Base-by-base conservation (phyloP, 2,888 invertebrate species). In the Lottia gigantea region DNA sequence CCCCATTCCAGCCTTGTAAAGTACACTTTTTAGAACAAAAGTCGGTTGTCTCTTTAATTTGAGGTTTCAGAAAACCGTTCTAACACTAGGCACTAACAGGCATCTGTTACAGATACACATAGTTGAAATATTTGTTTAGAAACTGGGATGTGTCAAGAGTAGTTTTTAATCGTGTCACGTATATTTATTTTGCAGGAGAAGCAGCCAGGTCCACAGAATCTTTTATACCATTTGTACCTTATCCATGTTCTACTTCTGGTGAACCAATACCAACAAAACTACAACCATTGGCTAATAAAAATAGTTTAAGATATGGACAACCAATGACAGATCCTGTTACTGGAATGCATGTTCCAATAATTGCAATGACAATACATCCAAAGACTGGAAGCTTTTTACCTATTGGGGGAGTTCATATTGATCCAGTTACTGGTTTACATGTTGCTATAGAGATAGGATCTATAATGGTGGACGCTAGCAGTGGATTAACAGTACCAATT, bases 381-480 rank as follows among this genome's bases (percentile, higher is more conserved):
- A 72, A 80, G 74, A 83, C 83, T 23, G 85, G 86, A 12, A 78
- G 83, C 7, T 76, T 86, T 11, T 76, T 86, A 46, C 87, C 87
- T 7, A 75, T 87, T 1, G 86, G 84, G 31, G 85, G 87, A 14
- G 82, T 86, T 16, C 86, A 87, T 73, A 76, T 79, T 7, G 87
- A 87, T 71, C 85, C 86, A 0, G 85, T 87, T 31, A 87, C 86
- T 1, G 82, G 84, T 7, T 75, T 86, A 47, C 84, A 85, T 3
- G 81, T 85, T n/a, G 84, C 87, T 14, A 86, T 87, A 40, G 87
- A 87, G 68, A 75, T 86, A 4, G 86, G 86, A 1, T 85, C 86
- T 8, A 71, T 86, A 45, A 87, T 87, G 87, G 74, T 85, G 15
- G 87, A 87, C 70, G 83, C 86, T 0, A 80, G 77, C 61, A 80